Evolutionary conservation across 2,113 vertebrate genomes (phyloP).

Genomic region (Ptilorrhoa leucosticta): DNA sequence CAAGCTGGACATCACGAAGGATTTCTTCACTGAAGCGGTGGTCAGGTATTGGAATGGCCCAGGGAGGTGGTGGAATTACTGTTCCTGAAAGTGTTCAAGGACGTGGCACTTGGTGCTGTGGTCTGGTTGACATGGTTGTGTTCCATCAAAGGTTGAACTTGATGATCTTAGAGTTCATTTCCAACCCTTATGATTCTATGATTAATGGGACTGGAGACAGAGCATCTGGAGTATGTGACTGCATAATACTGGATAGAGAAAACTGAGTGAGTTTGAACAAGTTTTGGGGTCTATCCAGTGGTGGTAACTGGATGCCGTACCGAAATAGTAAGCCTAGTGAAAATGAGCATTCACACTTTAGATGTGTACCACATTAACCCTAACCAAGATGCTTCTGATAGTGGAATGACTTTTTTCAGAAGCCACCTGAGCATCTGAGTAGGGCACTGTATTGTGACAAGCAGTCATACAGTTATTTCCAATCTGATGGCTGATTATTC

Average conservation of each 20-base stretch:
- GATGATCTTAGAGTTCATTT: neutral
- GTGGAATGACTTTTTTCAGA: neutral
- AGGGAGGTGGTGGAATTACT: neutral
- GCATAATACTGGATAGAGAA: neutral
- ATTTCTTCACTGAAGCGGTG: neutral
- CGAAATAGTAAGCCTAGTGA: neutral
- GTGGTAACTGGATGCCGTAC: neutral
- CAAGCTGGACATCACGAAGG: neutral
- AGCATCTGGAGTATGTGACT: neutral
- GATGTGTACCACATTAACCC: neutral
- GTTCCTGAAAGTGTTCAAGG: neutral
- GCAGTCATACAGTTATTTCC: neutral
- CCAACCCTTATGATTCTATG: neutral
- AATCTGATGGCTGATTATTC: constrained; percentile 37
- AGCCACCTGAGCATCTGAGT: neutral
- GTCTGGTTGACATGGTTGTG: neutral
- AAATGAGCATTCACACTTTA: neutral
- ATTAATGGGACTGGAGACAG: neutral
- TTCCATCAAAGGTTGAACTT: neutral
- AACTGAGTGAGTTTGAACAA: neutral
- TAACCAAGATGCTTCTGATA: neutral
- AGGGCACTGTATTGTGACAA: neutral
- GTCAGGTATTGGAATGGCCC: neutral
- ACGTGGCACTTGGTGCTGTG: fast-evolving
- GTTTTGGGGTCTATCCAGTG: neutral